Base-by-base conservation (phyloP, 2,888 invertebrate genomes). In the Calephelis perditalis region DNA sequence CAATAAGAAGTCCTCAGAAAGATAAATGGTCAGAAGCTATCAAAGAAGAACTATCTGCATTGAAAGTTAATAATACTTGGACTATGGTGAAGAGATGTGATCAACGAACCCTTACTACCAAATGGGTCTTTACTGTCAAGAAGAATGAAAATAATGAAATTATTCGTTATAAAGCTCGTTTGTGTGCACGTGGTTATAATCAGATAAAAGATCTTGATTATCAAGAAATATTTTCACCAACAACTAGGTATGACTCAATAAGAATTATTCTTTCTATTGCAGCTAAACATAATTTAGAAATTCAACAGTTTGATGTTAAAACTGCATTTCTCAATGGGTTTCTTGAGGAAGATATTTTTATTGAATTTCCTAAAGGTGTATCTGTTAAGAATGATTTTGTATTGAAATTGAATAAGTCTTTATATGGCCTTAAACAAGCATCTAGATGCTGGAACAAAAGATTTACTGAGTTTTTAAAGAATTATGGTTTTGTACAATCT, bases 401-500 rank as follows among this genome's bases (percentile, higher is more conserved):
- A 0, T 66, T 44, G 40, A 67, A 71, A 60, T 59, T 73, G 40
- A 69, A 66, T 60, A 73, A 68, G 58, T 65, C 70, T 1, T 8
- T 73, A 1, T 72, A 72, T 67, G 72, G 72, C 11, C 36, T 72
- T 1, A 72, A 73, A 65, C 70, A 72, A 36, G 61, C 68, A 45
- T 64, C 71, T 56, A 15, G 73, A 5, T 69, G 70, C 40, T 72
- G 70, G 72, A 70, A 70, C 45, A 62, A 56, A 60, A 69, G 46
- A 56, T 71, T 71, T 58, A 64, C 60, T 11, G 8, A 58, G 0
- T 69, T 70, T 67, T 46, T 74, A 10, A 35, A 9, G 2, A 59
- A 61, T 44, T 71, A 60, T 70, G 71, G 70, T 67, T 72, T 70
- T 65, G 52, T 60, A 36, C 61, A 66, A 45, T 70, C 60, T 61